A percentile compares a stretch with the other conserved stretches of the same genome.
Evolutionary conservation across 2,113 vertebrate species (phyloP).

Genomic region (Anolis sagrei): DNA sequence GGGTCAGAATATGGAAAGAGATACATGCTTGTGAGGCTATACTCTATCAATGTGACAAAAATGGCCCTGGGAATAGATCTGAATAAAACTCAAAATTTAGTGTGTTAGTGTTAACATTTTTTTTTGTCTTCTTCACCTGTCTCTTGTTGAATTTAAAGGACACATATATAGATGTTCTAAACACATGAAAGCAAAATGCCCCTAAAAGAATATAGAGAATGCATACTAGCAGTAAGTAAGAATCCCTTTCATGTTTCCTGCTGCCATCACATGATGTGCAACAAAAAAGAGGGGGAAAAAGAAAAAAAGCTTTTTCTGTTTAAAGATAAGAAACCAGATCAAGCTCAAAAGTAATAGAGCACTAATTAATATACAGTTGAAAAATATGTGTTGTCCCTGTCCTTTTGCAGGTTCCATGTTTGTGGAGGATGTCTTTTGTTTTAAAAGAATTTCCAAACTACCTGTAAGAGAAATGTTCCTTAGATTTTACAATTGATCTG

Average conservation of each 20-base stretch:
- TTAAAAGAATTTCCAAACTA: neutral
- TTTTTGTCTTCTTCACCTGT: neutral
- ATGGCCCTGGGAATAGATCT: neutral
- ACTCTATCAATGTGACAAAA: neutral
- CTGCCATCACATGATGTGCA: neutral
- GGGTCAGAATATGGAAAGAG: neutral
- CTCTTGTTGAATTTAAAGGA: neutral
- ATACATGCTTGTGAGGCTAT: neutral
- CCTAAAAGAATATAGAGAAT: neutral
- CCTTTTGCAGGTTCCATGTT: neutral
- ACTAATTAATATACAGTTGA: neutral
- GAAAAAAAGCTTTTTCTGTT: neutral
- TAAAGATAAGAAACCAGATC: neutral
- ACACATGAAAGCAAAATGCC: neutral
- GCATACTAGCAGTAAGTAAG: neutral
- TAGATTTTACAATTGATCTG: neutral
- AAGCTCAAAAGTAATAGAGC: neutral
- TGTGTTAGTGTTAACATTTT: slow-evolving; percentile 6
- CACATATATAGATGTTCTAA: neutral
- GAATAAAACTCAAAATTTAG: neutral
- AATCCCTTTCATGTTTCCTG: neutral
- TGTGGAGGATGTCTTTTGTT: neutral
- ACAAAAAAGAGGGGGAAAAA: neutral
- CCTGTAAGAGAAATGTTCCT: neutral
- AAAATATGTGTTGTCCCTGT: too few relatives aligned